Evolutionary conservation across 37 sponge, comb jelly and placozoan genomes (phyloP).

Genomic region (Dysidea cf. avara): DNA sequence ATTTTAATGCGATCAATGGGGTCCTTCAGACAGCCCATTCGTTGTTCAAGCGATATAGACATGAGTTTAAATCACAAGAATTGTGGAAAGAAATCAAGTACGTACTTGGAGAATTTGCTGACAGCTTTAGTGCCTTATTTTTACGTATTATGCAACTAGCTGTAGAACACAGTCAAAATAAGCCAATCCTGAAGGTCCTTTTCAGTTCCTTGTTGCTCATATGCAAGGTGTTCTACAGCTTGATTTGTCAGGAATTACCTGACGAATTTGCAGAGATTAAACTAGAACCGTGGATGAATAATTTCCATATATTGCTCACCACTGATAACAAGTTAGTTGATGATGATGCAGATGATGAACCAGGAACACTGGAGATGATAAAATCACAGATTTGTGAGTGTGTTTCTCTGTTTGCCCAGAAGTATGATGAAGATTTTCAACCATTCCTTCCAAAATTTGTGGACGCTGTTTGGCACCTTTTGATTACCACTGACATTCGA

Average conservation of each 20-base stretch:
- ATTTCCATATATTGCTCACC: constrained; percentile 78
- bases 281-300: constrained; percentile 89
- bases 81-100: constrained; percentile 93
- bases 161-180: constrained; percentile 70
- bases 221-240: constrained; percentile 89
- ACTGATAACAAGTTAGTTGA: constrained; percentile 81
- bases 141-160: constrained; percentile 74
- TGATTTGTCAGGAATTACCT: constrained; percentile 92
- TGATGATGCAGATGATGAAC: constrained; percentile 84
- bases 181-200: constrained; percentile 69
- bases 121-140: constrained; percentile 81
- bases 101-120: constrained; percentile 87
- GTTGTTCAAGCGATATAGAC: constrained; percentile 89
- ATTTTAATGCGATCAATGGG: constrained; percentile 97
- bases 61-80: constrained; percentile 93
- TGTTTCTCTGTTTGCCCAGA: constrained; percentile 95
- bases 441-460: constrained; percentile 86
- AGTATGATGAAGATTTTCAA: constrained; percentile 96
- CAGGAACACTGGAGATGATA: constrained; percentile 86
- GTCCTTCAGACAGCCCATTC: constrained; percentile 98
- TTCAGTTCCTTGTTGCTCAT: constrained; percentile 92
- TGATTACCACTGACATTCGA: constrained; percentile 81
- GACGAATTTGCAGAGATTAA: constrained; percentile 97
- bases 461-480: constrained; percentile 83
- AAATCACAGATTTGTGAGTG: constrained; percentile 93